Percentiles rank a stretch among this genome's conserved stretches.
Evolutionary conservation across 2,113 vertebrate species (phyloP).

Genomic region (chimpanzee (Pan troglodytes)): NHGRI_mPanTro3-v2.1_pri NC_072403.2:16633001-16633500

Average conservation of each 20-base stretch:
- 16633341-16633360: background rate
- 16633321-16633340: background rate
- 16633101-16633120: background rate
- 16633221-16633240: background rate
- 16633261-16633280: background rate
- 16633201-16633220: background rate
- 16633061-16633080: background rate
- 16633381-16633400: background rate
- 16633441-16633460: background rate
- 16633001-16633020: background rate
- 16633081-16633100: background rate
- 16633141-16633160: no score
- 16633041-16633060: background rate
- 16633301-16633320: background rate
- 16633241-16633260: background rate
- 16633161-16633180: background rate
- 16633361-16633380: background rate
- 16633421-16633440: background rate
- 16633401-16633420: background rate
- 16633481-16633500: background rate
- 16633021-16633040: background rate
- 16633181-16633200: background rate
- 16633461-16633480: background rate
- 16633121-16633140: background rate
- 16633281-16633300: background rate